phyloP scores from a whole-genome alignment of 2,797 vertebrate species.

The Rhabdophis nuchalis region DNA sequence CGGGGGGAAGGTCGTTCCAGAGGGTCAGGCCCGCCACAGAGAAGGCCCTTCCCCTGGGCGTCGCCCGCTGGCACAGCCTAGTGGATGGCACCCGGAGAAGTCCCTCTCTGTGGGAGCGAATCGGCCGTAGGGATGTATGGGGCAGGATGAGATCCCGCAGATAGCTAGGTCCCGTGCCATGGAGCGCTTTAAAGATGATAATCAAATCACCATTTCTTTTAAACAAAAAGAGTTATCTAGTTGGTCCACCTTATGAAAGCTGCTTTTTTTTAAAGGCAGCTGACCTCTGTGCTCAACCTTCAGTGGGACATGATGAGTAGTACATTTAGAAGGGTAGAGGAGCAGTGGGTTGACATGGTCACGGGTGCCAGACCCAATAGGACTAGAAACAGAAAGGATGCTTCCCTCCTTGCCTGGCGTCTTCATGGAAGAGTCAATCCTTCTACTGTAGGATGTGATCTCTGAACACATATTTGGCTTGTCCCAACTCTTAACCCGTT shows the following conservation, averaged over 20 bases:
- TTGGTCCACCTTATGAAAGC: background rate
- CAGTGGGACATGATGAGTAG: background rate
- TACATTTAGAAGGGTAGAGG: background rate
- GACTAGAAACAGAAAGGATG: background rate
- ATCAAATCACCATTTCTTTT: background rate
- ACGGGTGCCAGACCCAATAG: background rate
- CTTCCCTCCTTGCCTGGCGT: background rate
- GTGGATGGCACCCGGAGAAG: too few relatives aligned
- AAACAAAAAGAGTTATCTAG: background rate
- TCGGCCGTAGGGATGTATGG: too few relatives aligned
- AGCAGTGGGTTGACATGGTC: background rate
- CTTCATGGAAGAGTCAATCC: background rate
- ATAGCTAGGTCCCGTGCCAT: too few relatives aligned
- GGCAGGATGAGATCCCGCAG: too few relatives aligned
- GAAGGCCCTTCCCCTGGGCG: too few relatives aligned
- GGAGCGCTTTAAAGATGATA: too few relatives aligned
- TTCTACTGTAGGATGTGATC: background rate
- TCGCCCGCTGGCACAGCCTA: too few relatives aligned
- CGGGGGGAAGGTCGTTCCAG: too few relatives aligned
- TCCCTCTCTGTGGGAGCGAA: too few relatives aligned
- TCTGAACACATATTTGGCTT: background rate
- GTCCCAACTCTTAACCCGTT: background rate
- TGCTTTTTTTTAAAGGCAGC: background rate
- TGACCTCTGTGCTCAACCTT: background rate
- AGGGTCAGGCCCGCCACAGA: too few relatives aligned